A percentile compares a stretch with the other conserved stretches of the same genome.
phyloP scores from a whole-genome alignment of 2,888 invertebrate species.

The Rutpela maculata region DNA sequence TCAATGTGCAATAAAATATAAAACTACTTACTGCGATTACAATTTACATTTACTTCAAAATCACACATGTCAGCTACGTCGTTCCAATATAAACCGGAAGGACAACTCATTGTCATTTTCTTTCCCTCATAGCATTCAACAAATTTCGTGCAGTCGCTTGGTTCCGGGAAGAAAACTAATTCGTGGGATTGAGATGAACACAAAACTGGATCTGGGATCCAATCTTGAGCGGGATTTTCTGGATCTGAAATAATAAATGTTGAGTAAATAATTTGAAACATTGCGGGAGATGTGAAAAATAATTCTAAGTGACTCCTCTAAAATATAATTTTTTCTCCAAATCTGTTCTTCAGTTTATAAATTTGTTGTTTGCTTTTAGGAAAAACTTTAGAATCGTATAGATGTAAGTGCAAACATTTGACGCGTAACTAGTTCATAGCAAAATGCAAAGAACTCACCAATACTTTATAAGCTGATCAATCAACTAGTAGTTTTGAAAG shows the following conservation, averaged over 20 bases:
- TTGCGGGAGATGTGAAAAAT: no score
- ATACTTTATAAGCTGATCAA: no score
- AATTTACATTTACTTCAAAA: conserved; percentile 27
- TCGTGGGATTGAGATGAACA: conserved; percentile 48
- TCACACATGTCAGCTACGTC: conserved; percentile 20
- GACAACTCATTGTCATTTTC: conserved; percentile 41
- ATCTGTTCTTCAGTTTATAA: no score
- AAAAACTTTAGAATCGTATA: no score
- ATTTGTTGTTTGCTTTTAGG: no score
- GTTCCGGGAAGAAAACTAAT: conserved; percentile 23
- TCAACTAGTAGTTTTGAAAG: no score
- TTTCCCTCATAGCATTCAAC: conserved; percentile 45
- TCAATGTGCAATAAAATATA: no score
- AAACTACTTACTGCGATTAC: conserved; percentile 37
- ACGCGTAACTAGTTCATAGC: no score
- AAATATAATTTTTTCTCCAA: no score
- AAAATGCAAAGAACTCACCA: no score
- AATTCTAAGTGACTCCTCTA: no score
- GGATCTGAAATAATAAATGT: not conserved
- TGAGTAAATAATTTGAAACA: not conserved
- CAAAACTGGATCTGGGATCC: conserved; percentile 41
- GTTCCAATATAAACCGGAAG: conserved; percentile 42
- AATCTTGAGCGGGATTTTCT: not conserved
- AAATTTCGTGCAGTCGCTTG: conserved; percentile 41
- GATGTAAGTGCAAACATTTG: no score